phyloP scores from a whole-genome alignment of 2,888 invertebrate genomes.

The Pardosa pseudoannulata region DNA sequence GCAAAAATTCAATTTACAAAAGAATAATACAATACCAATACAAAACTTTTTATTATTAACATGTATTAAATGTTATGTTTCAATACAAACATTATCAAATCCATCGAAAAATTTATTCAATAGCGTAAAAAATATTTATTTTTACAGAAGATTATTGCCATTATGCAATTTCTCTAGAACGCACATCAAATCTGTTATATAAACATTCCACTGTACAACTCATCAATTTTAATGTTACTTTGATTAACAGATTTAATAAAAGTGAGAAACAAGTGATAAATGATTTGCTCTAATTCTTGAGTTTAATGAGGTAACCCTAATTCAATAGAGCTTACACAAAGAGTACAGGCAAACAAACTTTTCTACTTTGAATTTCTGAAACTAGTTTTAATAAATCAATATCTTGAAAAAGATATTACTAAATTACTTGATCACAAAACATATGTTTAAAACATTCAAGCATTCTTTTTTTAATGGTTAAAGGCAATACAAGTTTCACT shows the following conservation, averaged over 20 bases:
- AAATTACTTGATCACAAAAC: too few relatives aligned
- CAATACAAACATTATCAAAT: constrained; percentile 61
- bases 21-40: constrained; percentile 41
- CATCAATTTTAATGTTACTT: not conserved
- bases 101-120: constrained; percentile 40
- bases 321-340: too few relatives aligned
- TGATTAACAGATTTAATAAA: not conserved
- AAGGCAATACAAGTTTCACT: too few relatives aligned
- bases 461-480: too few relatives aligned
- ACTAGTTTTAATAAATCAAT: too few relatives aligned
- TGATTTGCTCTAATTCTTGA: too few relatives aligned
- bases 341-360: too few relatives aligned
- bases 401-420: too few relatives aligned
- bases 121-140: constrained; percentile 50
- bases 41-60: constrained; percentile 45
- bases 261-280: not conserved
- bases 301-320: too few relatives aligned
- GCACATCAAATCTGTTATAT: constrained; percentile 25
- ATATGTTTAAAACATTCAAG: too few relatives aligned
- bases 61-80: constrained; percentile 51
- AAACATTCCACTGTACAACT: constrained; percentile 30
- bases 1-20: constrained; percentile 54
- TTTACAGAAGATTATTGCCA: constrained; percentile 31
- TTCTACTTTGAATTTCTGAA: too few relatives aligned
- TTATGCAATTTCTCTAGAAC: constrained; percentile 23